phyloP scores from a whole-genome alignment of 1,140 invertebrate genomes.

The Antheraea pernyi region DNA sequence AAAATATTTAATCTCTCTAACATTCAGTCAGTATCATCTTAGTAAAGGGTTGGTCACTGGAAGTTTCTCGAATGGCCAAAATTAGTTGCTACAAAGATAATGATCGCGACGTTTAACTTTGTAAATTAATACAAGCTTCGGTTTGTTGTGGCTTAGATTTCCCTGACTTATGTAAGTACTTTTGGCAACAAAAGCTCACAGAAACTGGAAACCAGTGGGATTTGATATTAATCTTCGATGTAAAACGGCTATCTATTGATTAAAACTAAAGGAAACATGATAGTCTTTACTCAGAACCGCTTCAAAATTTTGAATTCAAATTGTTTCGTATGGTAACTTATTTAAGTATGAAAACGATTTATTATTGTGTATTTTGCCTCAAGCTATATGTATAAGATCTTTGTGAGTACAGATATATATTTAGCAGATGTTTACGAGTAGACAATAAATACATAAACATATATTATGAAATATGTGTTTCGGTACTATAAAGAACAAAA shows the following conservation, averaged over 20 bases:
- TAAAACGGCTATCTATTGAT: background rate
- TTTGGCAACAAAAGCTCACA: constrained; percentile 10
- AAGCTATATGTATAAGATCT: too few relatives aligned
- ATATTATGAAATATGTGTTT: too few relatives aligned
- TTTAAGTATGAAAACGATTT: too few relatives aligned
- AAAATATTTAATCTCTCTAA: background rate
- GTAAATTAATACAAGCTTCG: constrained; percentile 19
- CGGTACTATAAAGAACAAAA: too few relatives aligned
- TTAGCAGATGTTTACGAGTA: too few relatives aligned
- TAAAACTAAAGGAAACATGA: background rate
- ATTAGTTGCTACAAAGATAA: constrained; percentile 34
- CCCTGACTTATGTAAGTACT: constrained; percentile 12
- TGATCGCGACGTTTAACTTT: constrained; percentile 21
- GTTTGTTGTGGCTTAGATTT: constrained; percentile 15
- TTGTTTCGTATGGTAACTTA: too few relatives aligned
- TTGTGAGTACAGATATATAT: too few relatives aligned
- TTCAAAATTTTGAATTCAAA: too few relatives aligned
- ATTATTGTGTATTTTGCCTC: too few relatives aligned
- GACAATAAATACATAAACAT: too few relatives aligned
- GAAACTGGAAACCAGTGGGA: background rate
- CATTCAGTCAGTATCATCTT: constrained; percentile 8
- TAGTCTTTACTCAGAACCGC: background rate
- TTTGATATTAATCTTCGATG: background rate
- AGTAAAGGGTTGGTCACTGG: constrained; percentile 18
- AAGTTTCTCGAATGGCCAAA: constrained; percentile 27